A percentile compares a stretch with the other conserved stretches of the same genome.
These are phyloP conservation scores for Anolis apletophallus DNA, from an alignment of 2,797 vertebrate species.

Conservation along the genomic window DNA sequence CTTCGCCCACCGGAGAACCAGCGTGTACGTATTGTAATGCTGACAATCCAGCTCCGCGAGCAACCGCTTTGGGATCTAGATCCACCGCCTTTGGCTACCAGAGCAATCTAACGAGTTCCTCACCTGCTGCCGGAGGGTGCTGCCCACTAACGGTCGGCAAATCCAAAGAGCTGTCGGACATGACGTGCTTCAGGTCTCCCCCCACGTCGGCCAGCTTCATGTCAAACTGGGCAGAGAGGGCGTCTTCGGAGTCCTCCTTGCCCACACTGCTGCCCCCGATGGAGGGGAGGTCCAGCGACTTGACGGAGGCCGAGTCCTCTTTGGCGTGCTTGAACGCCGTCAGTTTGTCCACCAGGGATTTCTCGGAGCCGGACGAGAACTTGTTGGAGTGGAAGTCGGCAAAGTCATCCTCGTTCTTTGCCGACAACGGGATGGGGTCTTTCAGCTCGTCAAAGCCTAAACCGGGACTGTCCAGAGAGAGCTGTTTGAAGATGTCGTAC, in stretches of 20 bases:
- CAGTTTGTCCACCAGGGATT: constrained; percentile 92
- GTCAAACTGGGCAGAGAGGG: constrained; percentile 97
- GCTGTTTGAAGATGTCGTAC: constrained; percentile 92
- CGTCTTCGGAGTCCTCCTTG: constrained; percentile 97
- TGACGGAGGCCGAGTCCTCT: constrained; percentile 96
- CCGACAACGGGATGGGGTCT: constrained; percentile 82
- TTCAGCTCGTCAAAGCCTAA: constrained; percentile 85
- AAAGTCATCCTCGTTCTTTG: constrained; percentile 90
- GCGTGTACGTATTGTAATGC: constrained; percentile 61
- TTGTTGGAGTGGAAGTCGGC: constrained; percentile 94
- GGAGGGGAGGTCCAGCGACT: constrained; percentile 97
- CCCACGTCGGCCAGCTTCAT: constrained; percentile 98
- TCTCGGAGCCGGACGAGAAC: constrained; percentile 89
- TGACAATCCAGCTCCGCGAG: constrained; percentile 62
- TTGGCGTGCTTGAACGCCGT: constrained; percentile 93
- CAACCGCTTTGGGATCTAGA: constrained; percentile 50
- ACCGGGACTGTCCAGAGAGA: constrained; percentile 88
- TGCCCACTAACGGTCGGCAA: constrained; percentile 96
- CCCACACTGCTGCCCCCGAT: constrained; percentile 96
- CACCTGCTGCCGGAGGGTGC: constrained; percentile 98
- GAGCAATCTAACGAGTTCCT: constrained; percentile 99
- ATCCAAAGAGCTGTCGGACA: constrained; percentile 99
- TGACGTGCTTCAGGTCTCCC: constrained; percentile 98
- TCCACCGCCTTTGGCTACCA: constrained; percentile 84
- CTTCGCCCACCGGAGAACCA: constrained; percentile 60